Evolutionary conservation across 2,797 vertebrate genomes (phyloP), one percentile per base, ranked within the genome.

Genomic region (Spinus olivaceus): DNA sequence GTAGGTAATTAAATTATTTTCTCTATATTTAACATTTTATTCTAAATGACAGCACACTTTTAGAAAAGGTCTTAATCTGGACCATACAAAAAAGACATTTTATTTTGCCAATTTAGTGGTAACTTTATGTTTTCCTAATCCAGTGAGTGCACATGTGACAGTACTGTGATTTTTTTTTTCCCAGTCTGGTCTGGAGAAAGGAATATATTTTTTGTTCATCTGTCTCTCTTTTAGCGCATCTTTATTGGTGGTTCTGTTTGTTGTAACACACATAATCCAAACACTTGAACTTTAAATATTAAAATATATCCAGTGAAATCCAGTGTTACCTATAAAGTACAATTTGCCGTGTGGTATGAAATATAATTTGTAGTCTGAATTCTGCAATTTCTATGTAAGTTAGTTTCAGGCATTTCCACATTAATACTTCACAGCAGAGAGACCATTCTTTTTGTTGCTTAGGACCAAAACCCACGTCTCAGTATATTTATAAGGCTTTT

Each of bases 151-250:
- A 32, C 0, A 0, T 16, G 5, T 23, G 39, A 54, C 41, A 24
- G 39, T 53, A 37, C 21, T 73, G 21, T 56, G 41, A n/a, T 14
- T 5, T 24, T 35, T 17, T 56, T 42, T 17, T 35, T 6, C 18
- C 2, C 17, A 33, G 13, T 9, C 12, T 77, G 16, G 6, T 54
- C 27, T 69, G 4, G 17, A 25, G 6, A 49, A 56, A 49, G 51
- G 47, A 44, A 14, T 47, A 23, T 23, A 27, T 57, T 50, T 63
- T 69, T 63, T 61, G 9, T 53, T 51, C 2, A 42, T 53, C n/a
- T 83, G 2, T 21, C 18, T 61, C 10, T 71, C 8, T 63, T 81
- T 28, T 61, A 61, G 32, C 0, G 0, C 9, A 24, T 50, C 13
- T 51, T 60, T 72, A 35, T 59, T 78, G 47, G 22, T 74, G 6